Evolutionary conservation across 2,113 vertebrate species (phyloP).

Genomic region (Eptesicus fuscus): DNA sequence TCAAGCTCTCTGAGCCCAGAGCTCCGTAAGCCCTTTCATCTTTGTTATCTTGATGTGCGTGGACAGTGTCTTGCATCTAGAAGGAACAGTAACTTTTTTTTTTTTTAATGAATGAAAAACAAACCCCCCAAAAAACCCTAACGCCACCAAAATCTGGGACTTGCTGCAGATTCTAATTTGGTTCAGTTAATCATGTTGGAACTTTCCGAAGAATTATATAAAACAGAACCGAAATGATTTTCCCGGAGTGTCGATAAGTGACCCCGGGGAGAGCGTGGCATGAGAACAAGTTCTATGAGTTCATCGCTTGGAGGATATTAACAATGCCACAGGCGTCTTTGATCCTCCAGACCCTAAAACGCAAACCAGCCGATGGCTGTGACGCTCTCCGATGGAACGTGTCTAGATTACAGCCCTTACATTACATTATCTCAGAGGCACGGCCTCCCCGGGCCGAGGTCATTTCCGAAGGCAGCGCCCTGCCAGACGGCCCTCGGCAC

Average conservation of each 20-base stretch:
- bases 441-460: conserved; percentile 40
- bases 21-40: background rate
- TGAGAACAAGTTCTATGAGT: background rate
- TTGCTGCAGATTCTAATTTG: background rate
- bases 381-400: background rate
- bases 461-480: background rate
- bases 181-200: conserved; percentile 7
- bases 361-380: conserved; percentile 27
- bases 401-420: background rate
- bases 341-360: conserved; percentile 34
- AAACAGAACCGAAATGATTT: background rate
- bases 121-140: background rate
- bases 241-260: background rate
- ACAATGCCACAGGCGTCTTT: conserved; percentile 9
- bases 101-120: background rate
- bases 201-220: conserved; percentile 31
- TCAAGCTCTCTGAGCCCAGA: background rate
- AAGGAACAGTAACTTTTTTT: background rate
- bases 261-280: background rate
- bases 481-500: conserved; percentile 39
- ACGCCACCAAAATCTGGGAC: background rate
- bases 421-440: conserved; percentile 49
- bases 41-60: background rate
- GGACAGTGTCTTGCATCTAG: background rate
- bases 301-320: conserved; percentile 13